Percentiles rank a stretch among this genome's conserved stretches.
phyloP scores from a whole-genome alignment of 1,140 invertebrate species.

The Brachionus calyciflorus region DNA sequence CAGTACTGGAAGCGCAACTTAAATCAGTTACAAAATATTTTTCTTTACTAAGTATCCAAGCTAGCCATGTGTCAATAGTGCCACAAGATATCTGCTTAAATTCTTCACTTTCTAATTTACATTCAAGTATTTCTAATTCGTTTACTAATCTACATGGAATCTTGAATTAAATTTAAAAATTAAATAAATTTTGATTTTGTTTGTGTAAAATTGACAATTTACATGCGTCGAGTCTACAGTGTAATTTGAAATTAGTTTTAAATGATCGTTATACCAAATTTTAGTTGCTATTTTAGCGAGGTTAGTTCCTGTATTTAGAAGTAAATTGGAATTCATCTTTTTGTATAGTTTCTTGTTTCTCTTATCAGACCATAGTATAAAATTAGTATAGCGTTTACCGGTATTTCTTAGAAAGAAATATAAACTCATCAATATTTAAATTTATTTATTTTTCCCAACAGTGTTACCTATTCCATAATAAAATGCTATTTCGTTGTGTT shows the following conservation, averaged over 20 bases:
- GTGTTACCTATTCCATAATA: conserved; percentile 14
- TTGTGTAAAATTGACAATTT: neutral
- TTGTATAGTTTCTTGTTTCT: neutral
- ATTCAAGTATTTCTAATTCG: conserved; percentile 16
- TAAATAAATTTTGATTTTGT: neutral
- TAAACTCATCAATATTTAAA: neutral
- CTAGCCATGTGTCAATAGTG: conserved; percentile 33
- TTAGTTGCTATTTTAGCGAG: neutral
- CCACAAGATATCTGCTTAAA: conserved; percentile 9
- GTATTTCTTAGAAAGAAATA: neutral
- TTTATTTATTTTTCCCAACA: neutral
- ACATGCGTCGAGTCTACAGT: conserved; percentile 20
- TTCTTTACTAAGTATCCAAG: conserved; percentile 6
- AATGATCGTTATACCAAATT: neutral
- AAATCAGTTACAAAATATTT: conserved; percentile 22
- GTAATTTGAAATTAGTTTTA: conserved; percentile 14
- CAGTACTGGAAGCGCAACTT: neutral
- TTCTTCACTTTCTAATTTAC: neutral
- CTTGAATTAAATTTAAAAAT: neutral
- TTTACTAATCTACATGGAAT: neutral
- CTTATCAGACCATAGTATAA: conserved; percentile 36
- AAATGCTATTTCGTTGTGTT: conserved; percentile 25
- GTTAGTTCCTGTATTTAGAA: neutral
- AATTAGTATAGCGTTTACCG: conserved; percentile 25
- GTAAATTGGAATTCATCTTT: neutral